phyloP scores from a whole-genome alignment of 2,113 vertebrate genomes.

The Carassius gibelio region DNA sequence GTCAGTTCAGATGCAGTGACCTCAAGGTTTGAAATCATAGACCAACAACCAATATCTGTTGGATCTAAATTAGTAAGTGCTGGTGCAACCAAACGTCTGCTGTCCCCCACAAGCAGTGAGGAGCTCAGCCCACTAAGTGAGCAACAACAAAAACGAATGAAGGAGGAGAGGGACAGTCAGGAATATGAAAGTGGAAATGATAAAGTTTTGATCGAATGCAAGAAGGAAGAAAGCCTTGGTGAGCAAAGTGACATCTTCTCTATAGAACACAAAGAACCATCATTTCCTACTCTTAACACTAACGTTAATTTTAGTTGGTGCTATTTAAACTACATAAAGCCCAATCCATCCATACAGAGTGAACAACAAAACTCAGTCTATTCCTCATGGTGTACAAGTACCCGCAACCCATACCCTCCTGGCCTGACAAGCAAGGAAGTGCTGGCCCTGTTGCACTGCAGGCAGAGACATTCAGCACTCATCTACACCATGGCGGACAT shows the following conservation, averaged over 20 bases:
- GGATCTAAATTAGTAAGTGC: conserved; percentile 73
- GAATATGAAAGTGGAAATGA: conserved; percentile 63
- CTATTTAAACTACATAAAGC: conserved; percentile 95
- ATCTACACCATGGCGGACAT: conserved; percentile 90
- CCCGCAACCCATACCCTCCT: conserved; percentile 91
- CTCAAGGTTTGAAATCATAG: conserved; percentile 74
- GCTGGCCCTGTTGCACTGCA: conserved; percentile 90
- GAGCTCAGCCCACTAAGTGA: conserved; percentile 84
- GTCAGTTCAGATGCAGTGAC: conserved; percentile 67
- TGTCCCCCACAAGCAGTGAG: conserved; percentile 89
- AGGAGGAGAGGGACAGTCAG: conserved; percentile 84
- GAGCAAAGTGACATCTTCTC: conserved; percentile 63
- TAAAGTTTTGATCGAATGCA: conserved; percentile 11
- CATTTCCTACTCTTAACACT: conserved; percentile 88
- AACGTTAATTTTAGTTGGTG: conserved; percentile 96
- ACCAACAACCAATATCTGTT: conserved; percentile 70
- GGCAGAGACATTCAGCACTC: conserved; percentile 88
- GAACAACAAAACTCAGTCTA: conserved; percentile 89
- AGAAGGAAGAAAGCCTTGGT: conserved; percentile 54
- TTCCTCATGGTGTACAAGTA: conserved; percentile 88
- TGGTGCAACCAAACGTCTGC: conserved; percentile 88
- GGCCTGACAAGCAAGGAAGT: conserved; percentile 91
- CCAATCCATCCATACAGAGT: conserved; percentile 85
- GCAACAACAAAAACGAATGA: conserved; percentile 92
- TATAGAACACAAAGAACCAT: conserved; percentile 77